Evolutionary conservation across 2,113 vertebrate species (phyloP), one percentile per base, ranked within the genome.

Genomic region (Cynocephalus volans): DNA sequence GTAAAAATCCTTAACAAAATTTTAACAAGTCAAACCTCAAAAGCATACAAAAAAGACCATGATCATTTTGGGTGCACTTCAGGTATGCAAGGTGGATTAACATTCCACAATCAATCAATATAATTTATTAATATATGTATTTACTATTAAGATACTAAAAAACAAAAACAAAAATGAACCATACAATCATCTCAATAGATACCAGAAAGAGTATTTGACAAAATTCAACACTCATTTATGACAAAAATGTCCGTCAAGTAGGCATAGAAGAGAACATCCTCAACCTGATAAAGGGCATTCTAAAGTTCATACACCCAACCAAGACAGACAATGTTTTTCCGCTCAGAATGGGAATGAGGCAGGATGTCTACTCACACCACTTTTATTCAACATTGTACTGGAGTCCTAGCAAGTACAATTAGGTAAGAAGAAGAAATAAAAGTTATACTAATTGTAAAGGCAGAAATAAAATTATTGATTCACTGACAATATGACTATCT

Each of bases 401-500:
- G 41, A 60, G 83, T 31, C n/a, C 65, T 14, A 33, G 75, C 10
- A 72, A 80, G 64, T 60, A 19, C 3, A 85, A 48, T 11, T 79
- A 75, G n/a, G 48, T 10, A 77, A 72, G 81, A 86, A 33, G 65
- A 77, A 62, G 58, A 70, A 60, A 52, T 10, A 67, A 86, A 86
- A 73, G 41, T 64, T 56, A 50, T 17, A 87, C 24, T 87, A 41
- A 77, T 23, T 56, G 45, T 15, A 77, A 88, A 89, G n/a, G n/a
- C 88, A 93, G 23, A 95, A 93, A 50, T 36, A 77, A 83, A 69
- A 28, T 5, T 45, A 82, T 75, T 60, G 77, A 86, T 69, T 89
- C 64, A 93, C 45, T 83, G 60, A 89, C 15, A 89, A 45, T 82
- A 82, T 14, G 31, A 67, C 58, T 73, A 41, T 77, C 62, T 70